Percentiles rank a stretch among this genome's conserved stretches.
Conservation (phyloP, 2,888 invertebrate genomes). For the Tuberolachnus salignus region DNA sequence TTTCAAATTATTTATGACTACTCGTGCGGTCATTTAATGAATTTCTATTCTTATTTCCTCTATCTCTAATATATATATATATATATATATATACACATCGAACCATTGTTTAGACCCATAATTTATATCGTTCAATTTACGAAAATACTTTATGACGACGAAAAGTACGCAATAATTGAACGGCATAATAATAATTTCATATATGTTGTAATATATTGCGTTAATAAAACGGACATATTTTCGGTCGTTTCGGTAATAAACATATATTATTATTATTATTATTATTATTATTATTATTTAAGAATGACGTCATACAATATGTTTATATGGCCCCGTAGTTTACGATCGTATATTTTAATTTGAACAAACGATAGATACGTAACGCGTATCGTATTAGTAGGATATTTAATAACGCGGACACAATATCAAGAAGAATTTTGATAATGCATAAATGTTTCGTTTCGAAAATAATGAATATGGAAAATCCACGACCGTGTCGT, state of each 20-base stretch:
- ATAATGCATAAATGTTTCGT: too few relatives aligned
- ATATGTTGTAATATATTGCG: background rate
- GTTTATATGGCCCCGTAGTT: background rate
- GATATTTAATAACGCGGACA: too few relatives aligned
- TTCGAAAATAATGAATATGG: too few relatives aligned
- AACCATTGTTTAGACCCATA: conserved; percentile 11
- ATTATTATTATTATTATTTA: background rate
- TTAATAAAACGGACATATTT: background rate
- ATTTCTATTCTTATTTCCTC: conserved; percentile 49
- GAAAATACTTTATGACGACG: conserved; percentile 15
- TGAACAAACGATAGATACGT: too few relatives aligned
- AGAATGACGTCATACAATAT: background rate
- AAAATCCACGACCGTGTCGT: too few relatives aligned
- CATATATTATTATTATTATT: too few relatives aligned
- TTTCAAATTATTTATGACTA: conserved; percentile 56
- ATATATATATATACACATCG: background rate
- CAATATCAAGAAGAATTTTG: too few relatives aligned
- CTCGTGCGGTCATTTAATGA: conserved; percentile 50
- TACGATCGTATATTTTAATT: background rate
- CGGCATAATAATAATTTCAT: background rate
- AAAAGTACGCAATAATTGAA: conserved; percentile 4
- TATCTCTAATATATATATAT: too few relatives aligned
- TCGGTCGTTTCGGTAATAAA: background rate
- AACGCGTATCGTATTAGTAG: too few relatives aligned
- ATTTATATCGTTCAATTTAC: conserved; percentile 29